Conservation (phyloP, 1,140 invertebrate species). For the Drosophila ercepeae region DNA sequence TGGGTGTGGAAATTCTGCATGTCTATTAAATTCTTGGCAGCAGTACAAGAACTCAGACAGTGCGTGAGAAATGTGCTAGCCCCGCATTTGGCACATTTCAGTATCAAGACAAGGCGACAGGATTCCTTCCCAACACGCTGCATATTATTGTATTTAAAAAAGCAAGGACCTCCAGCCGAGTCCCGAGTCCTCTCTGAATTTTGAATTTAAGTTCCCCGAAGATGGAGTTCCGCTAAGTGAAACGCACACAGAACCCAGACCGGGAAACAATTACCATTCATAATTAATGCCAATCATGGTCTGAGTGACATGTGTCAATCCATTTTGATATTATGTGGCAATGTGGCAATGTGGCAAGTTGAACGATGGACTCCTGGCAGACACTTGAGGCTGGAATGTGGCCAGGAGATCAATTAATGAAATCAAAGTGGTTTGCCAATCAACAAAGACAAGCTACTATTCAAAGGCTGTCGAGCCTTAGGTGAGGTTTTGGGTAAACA, state of each 20-base stretch:
- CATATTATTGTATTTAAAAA: constrained; percentile 48
- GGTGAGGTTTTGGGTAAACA: background rate
- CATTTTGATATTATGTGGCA: background rate
- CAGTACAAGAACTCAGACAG: constrained; percentile 17
- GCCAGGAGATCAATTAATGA: background rate
- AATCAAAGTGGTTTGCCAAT: background rate
- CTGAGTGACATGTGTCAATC: constrained; percentile 26
- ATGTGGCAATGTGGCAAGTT: background rate
- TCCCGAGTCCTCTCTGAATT: background rate
- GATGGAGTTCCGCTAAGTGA: constrained; percentile 15
- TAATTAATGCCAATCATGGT: constrained; percentile 27
- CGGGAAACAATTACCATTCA: constrained; percentile 31
- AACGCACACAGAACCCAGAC: background rate
- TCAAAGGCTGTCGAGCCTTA: background rate
- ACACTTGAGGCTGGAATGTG: background rate
- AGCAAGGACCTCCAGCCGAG: constrained; percentile 10
- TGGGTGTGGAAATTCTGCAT: constrained; percentile 10
- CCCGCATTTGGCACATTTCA: constrained; percentile 1
- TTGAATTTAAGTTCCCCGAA: constrained; percentile 7
- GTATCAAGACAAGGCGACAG: constrained; percentile 31
- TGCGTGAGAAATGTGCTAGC: constrained; percentile 17
- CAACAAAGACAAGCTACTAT: background rate
- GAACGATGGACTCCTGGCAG: background rate
- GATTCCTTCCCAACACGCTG: constrained; percentile 42
- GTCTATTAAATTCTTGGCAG: constrained; percentile 45